phyloP scores from a whole-genome alignment of 2,797 vertebrate genomes.

The Tinamus major region DNA sequence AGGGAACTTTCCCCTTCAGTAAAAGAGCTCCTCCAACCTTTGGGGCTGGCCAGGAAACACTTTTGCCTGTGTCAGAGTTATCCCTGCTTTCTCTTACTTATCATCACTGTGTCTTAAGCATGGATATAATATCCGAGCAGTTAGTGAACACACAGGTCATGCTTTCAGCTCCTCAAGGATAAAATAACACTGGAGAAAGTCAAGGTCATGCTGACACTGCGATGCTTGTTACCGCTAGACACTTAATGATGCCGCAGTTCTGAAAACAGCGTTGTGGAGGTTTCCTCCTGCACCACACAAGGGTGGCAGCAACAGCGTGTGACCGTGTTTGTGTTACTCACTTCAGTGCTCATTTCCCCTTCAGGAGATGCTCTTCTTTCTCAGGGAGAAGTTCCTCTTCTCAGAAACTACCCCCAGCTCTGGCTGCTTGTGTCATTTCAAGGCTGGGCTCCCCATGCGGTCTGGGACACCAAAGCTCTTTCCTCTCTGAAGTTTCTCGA shows the following conservation, averaged over 20 bases:
- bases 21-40: not conserved
- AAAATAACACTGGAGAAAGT: not conserved
- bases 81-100: not conserved
- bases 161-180: not conserved
- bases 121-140: not conserved
- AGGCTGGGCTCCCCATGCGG: fast-evolving
- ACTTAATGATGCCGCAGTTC: not conserved
- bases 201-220: not conserved
- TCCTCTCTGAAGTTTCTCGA: not conserved
- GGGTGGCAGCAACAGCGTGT: not conserved
- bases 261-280: not conserved
- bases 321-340: fast-evolving
- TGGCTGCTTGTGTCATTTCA: not conserved
- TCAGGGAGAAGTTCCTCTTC: not conserved
- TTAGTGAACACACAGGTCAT: not conserved
- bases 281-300: not conserved
- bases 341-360: not conserved
- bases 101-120: not conserved
- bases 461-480: not conserved
- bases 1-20: not conserved
- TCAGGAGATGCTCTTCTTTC: not conserved
- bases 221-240: not conserved
- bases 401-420: not conserved
- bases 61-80: not conserved
- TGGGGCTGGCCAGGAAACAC: not conserved